Conservation (phyloP, 2,797 vertebrate species). For the Pteronotus mesoamericanus region DNA sequence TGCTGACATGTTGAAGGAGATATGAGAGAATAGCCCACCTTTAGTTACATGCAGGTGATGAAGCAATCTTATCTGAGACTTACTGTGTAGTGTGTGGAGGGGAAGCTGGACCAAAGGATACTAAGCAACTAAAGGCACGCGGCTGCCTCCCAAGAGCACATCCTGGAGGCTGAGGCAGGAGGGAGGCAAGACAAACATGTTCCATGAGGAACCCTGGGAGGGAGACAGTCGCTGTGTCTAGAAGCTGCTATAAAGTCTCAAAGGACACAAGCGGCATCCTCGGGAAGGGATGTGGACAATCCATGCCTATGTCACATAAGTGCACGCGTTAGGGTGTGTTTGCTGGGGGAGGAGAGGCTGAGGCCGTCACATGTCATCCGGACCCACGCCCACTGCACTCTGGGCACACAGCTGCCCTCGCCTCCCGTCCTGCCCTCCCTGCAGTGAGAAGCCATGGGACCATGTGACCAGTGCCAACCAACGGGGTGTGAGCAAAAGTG, state of each 20-base stretch:
- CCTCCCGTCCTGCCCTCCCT: not conserved
- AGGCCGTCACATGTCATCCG: fast-evolving
- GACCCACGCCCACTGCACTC: fast-evolving
- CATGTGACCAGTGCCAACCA: fast-evolving
- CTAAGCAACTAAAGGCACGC: fast-evolving
- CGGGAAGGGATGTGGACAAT: fast-evolving
- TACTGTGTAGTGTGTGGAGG: no score
- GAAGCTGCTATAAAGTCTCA: fast-evolving
- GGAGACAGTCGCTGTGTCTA: no score
- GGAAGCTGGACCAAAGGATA: not conserved
- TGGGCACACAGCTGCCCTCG: fast-evolving
- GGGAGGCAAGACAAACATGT: not conserved
- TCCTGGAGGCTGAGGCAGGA: not conserved
- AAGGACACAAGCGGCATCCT: not conserved
- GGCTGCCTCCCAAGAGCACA: fast-evolving
- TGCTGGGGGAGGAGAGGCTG: fast-evolving
- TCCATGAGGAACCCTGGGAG: fast-evolving
- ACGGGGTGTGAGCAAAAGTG: fast-evolving
- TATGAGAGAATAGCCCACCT: fast-evolving
- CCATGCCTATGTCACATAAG: not conserved
- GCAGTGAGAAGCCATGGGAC: no score
- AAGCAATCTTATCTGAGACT: not conserved
- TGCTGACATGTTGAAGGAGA: not conserved
- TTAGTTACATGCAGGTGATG: not conserved
- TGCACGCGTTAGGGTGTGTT: fast-evolving